These are phyloP conservation scores for Hippolais icterina DNA, from an alignment of 2,113 vertebrate species.

Conservation along the genomic window DNA sequence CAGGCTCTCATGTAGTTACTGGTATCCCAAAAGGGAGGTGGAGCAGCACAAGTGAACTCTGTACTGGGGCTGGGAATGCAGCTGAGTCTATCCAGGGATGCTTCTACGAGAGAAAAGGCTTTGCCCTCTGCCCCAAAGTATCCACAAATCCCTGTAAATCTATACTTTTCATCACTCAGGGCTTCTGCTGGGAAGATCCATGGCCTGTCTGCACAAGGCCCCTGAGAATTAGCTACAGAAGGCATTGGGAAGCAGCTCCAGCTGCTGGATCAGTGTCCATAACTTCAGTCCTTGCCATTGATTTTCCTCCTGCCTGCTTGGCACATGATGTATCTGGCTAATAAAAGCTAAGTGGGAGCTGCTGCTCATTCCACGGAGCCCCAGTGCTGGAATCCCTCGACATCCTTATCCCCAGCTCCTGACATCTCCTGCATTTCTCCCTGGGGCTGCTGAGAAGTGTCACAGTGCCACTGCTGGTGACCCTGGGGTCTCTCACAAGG, in stretches of 20 bases:
- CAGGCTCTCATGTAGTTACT: neutral
- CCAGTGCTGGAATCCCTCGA: rapidly evolving
- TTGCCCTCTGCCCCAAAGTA: rapidly evolving
- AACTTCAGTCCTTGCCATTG: neutral
- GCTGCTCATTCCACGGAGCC: neutral
- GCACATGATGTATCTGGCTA: neutral
- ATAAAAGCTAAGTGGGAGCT: neutral
- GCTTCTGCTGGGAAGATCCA: neutral
- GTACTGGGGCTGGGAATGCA: rapidly evolving
- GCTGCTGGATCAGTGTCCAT: neutral
- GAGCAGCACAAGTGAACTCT: rapidly evolving
- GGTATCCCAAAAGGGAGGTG: neutral
- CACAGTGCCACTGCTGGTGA: neutral
- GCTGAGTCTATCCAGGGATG: neutral
- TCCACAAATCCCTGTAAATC: neutral
- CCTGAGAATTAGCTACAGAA: neutral
- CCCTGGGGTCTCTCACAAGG: neutral
- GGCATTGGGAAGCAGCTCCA: neutral
- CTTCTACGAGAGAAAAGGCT: neutral
- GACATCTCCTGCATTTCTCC: neutral
- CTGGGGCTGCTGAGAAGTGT: neutral
- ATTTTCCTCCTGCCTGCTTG: neutral
- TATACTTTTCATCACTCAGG: rapidly evolving
- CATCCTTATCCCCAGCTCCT: neutral
- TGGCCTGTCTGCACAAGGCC: neutral